Base-by-base conservation (phyloP, 1,140 invertebrate species). In the Drosophila pallidifrons region DNA sequence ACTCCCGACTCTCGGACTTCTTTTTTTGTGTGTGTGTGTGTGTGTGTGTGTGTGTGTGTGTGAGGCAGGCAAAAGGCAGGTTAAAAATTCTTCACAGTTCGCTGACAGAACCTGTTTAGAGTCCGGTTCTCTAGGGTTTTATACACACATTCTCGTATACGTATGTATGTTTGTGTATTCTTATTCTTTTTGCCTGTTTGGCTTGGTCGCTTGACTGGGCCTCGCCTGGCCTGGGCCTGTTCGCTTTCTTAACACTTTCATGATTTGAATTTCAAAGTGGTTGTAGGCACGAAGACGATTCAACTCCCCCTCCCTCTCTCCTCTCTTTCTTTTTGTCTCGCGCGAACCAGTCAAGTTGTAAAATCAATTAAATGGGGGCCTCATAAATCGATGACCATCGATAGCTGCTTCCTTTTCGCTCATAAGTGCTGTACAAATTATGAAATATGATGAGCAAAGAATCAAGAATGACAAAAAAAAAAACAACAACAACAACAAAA, bases 71-170 rank as follows among this genome's bases (percentile, higher is more conserved):
- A 69, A 10, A 61, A 63, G 82, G 77, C 81, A 81, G 81, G 81
- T 85, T 85, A 66, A 86, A 75, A 86, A 82, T 86, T 86, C 82
- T 86, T 86, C 82, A 86, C 82, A 79, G 82, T 86, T 86, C 79
- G 82, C 79, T 86, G 82, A 86, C 82, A 81, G 82, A 86, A 86
- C 82, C 82, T 81, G 82, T 86, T 86, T 86, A 38, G 66, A 72
- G 68, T 76, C 74, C 74, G 74, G 74, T 76, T 76, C 74, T 65
- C 60, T 71, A 75, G 71, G 71, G 72, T 64, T 52, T 55, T 35
- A 25, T 11, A 51, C 15, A 47, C 45, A 38, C 30, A 8, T 20
- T 28, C 5, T 46, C 25, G 5, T 28, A 41, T 13, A 38, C 55
- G 57, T 47, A n/a, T 60, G 45, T 25, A 38, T 51, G 7, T 30